These are phyloP conservation scores for Ephestia elutella DNA, from an alignment of 1,140 invertebrate genomes.

Conservation along the genomic window DNA sequence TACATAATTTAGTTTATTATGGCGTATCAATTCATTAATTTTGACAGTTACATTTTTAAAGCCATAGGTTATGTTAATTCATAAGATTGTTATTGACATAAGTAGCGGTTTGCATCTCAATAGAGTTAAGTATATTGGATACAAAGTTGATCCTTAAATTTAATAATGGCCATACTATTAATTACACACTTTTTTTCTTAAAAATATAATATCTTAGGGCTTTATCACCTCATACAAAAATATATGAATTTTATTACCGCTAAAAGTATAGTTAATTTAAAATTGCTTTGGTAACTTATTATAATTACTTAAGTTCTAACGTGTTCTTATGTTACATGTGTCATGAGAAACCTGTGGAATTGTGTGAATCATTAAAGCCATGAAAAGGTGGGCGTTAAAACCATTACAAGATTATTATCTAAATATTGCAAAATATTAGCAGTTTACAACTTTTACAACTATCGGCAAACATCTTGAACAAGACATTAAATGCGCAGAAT, in stretches of 20 bases:
- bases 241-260: slow-evolving; percentile 41
- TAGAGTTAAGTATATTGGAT: slow-evolving; percentile 63
- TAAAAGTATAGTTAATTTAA: slow-evolving; percentile 37
- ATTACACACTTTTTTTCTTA: slow-evolving; percentile 15
- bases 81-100: slow-evolving; percentile 49
- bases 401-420: neutral
- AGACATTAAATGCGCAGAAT: too few relatives aligned
- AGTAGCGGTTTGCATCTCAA: slow-evolving; percentile 50
- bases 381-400: slow-evolving; percentile 7
- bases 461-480: too few relatives aligned
- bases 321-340: slow-evolving; percentile 16
- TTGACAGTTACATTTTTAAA: slow-evolving; percentile 60
- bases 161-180: slow-evolving; percentile 34
- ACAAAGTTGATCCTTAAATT: slow-evolving; percentile 38
- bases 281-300: slow-evolving; percentile 72
- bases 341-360: slow-evolving; percentile 17
- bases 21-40: slow-evolving; percentile 40
- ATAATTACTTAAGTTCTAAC: slow-evolving; percentile 34
- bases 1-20: slow-evolving; percentile 48
- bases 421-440: neutral
- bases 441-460: too few relatives aligned
- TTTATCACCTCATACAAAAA: slow-evolving; percentile 28
- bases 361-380: slow-evolving; percentile 14
- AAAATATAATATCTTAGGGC: slow-evolving; percentile 29
- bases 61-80: slow-evolving; percentile 59